Conservation (phyloP, 2,113 vertebrate species). For the Chaetodon trifascialis region DNA sequence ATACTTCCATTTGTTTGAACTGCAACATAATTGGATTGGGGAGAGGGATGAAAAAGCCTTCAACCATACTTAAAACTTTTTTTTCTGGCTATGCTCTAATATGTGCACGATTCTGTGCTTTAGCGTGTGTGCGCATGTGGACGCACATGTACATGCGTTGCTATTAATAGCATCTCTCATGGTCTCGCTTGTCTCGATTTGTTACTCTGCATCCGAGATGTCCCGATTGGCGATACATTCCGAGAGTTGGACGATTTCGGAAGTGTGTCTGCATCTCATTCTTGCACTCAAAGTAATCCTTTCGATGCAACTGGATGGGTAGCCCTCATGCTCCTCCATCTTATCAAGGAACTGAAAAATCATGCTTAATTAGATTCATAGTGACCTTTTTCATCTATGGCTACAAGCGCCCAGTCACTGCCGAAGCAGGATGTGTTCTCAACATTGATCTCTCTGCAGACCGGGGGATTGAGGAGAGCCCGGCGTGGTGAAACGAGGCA, state of each 20-base stretch:
- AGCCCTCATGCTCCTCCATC: constrained; percentile 62
- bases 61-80: constrained; percentile 78
- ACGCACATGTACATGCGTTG: constrained; percentile 40
- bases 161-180: constrained; percentile 78
- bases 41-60: constrained; percentile 80
- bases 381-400: constrained; percentile 80
- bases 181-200: constrained; percentile 73
- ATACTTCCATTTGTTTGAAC: constrained; percentile 81
- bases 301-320: constrained; percentile 60
- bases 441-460: constrained; percentile 81
- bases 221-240: constrained; percentile 69
- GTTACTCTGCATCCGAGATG: constrained; percentile 67
- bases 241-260: constrained; percentile 62
- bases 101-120: constrained; percentile 36
- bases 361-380: constrained; percentile 82
- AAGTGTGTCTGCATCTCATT: constrained; percentile 70
- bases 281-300: constrained; percentile 63
- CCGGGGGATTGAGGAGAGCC: constrained; percentile 69
- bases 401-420: constrained; percentile 68
- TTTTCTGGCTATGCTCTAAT: constrained; percentile 31
- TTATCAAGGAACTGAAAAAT: constrained; percentile 77
- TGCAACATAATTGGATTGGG: constrained; percentile 83
- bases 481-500: constrained; percentile 69
- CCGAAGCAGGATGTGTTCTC: constrained; percentile 75
- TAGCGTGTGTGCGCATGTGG: constrained; percentile 27